Base-by-base conservation (phyloP, 2,113 vertebrate species). In the Engraulis encrasicolus region DNA sequence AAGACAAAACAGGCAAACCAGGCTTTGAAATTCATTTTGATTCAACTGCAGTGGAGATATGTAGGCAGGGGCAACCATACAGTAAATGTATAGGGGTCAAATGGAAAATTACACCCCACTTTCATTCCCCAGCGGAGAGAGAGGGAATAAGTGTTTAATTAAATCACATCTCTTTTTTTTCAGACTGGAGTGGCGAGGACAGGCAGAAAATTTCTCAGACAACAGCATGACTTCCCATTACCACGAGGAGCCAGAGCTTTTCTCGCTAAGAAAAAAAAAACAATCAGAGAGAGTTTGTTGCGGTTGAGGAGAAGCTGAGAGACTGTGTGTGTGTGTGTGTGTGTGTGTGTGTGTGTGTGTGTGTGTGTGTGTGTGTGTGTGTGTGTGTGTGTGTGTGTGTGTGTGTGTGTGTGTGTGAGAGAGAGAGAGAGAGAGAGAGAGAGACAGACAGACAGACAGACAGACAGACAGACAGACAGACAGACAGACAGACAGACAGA, bases 161-260 rank as follows among this genome's bases (percentile, higher is more conserved):
- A 74, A 74, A 74, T 74, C 66, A 74, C 66, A 34, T 58, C 54
- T 45, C 1, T 66, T 66, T 74, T 45, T 5, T 66, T 66, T 74
- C 66, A 74, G 31, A 15, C 27, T 71, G n/a, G n/a, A n/a, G n/a
- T 27, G 0, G 61, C 61, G 31, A 31, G 61, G 14, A 71, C 27
- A 71, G 1, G 23, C 23, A 71, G 61, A 34, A 74, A 19, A 31
- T 34, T 36, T 74, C 12, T 34, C 40, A 74, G 66, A 74, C 66
- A 74, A 34, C 66, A 74, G 66, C 66, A 74, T 74, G 66, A 74
- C 66, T 74, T 36, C 66, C 66, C 31, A 74, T 34, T 74, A 74
- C 11, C 9, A 66, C 58, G 14, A 66, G 58, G 23, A 15, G 23
- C 58, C 40, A 45, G 9, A 45, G 40, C 27, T 71, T 71, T 34